Evolutionary conservation across 2,113 vertebrate species (phyloP).

Genomic region (Burhinus bistriatus): DNA sequence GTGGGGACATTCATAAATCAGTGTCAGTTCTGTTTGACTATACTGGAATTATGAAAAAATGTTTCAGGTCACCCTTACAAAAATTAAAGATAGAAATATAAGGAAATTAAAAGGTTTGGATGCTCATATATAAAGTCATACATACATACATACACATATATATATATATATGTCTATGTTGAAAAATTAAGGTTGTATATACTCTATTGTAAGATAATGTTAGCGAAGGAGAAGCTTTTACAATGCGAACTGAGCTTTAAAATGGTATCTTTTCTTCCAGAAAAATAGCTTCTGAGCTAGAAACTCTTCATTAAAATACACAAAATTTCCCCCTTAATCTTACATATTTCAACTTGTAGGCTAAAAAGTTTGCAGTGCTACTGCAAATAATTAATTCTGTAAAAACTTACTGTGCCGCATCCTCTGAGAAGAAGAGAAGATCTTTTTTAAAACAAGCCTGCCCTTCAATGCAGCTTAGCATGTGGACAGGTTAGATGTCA

Average conservation of each 20-base stretch:
- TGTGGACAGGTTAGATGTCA: background rate
- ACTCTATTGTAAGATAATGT: background rate
- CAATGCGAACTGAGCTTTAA: background rate
- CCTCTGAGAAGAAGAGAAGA: background rate
- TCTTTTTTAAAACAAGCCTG: background rate
- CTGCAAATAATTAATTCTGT: background rate
- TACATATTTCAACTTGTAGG: background rate
- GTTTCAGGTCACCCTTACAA: background rate
- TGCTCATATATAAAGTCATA: background rate
- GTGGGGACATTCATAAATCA: background rate
- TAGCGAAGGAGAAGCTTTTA: background rate
- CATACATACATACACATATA: too few species aligned
- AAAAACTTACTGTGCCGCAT: background rate
- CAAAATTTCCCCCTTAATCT: background rate
- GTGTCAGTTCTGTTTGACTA: background rate
- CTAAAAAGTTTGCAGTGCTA: background rate
- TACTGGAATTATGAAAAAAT: background rate
- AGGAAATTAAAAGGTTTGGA: background rate
- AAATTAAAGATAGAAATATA: background rate
- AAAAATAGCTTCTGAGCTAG: background rate
- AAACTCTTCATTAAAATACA: background rate
- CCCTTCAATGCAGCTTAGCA: background rate
- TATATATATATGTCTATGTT: background rate
- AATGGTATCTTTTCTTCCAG: background rate
- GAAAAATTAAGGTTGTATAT: background rate